These are phyloP conservation scores for Hippocampus mohnikei DNA, from an alignment of 2,113 vertebrate species.

Conservation along the genomic window DNA sequence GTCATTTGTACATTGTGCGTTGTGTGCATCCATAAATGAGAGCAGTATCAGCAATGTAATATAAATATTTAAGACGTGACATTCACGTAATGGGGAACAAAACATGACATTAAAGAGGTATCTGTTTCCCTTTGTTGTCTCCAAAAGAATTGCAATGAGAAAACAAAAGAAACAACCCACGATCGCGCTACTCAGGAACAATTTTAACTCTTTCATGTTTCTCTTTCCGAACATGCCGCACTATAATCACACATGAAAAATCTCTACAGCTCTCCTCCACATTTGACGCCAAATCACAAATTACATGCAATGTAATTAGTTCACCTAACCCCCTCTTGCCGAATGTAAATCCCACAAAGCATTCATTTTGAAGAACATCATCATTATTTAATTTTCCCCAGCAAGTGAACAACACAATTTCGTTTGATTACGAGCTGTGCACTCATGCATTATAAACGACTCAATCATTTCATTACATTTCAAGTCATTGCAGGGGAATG, in stretches of 20 bases:
- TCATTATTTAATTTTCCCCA: constrained; percentile 65
- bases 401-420: constrained; percentile 68
- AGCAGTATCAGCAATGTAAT: constrained; percentile 30
- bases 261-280: constrained; percentile 11
- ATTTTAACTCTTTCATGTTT: constrained; percentile 20
- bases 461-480: constrained; percentile 63
- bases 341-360: constrained; percentile 56
- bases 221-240: not conserved
- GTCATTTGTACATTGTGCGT: constrained; percentile 32
- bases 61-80: constrained; percentile 49
- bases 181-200: constrained; percentile 7
- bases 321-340: constrained; percentile 41
- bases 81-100: constrained; percentile 43
- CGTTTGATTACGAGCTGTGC: constrained; percentile 64
- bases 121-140: constrained; percentile 44
- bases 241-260: not conserved
- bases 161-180: constrained; percentile 21
- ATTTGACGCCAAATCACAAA: constrained; percentile 32
- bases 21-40: constrained; percentile 23
- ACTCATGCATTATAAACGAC: constrained; percentile 68
- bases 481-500: constrained; percentile 53
- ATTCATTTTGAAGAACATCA: constrained; percentile 65
- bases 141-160: constrained; percentile 14
- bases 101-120: constrained; percentile 41
- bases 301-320: constrained; percentile 44